Conservation (phyloP, 1,140 invertebrate species). For the Zaprionus camerounensis region DNA sequence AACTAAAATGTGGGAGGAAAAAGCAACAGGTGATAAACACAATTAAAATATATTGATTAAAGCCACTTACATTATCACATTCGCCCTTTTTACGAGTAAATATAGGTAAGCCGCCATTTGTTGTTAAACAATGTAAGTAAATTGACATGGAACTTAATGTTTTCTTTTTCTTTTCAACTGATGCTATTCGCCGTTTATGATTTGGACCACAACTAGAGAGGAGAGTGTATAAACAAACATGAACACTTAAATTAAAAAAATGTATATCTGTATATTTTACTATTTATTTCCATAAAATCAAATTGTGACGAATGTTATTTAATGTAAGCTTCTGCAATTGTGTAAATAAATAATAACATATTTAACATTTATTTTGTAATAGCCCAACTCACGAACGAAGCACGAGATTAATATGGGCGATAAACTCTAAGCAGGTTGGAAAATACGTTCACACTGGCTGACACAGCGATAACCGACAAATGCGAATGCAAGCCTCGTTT, state of each 20-base stretch:
- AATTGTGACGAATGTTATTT: too few relatives aligned
- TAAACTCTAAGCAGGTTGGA: constrained; percentile 6
- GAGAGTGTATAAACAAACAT: neutral
- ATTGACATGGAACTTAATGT: constrained; percentile 85
- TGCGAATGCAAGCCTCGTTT: constrained; percentile 21
- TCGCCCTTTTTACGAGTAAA: constrained; percentile 88
- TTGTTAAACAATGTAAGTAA: constrained; percentile 88
- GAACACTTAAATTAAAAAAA: neutral
- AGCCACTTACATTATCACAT: constrained; percentile 85
- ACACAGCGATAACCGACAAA: constrained; percentile 19
- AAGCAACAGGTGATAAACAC: constrained; percentile 12
- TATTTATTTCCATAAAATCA: too few relatives aligned
- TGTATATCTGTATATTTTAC: neutral
- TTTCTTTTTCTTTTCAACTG: neutral
- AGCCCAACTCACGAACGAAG: neutral
- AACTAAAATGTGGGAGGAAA: constrained; percentile 85
- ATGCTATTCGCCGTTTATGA: neutral
- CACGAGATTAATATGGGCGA: neutral
- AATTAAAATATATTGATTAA: constrained; percentile 22
- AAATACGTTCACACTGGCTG: constrained; percentile 19
- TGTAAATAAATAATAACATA: too few relatives aligned
- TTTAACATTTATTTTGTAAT: neutral
- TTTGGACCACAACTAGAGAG: constrained; percentile 27
- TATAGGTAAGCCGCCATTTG: constrained; percentile 88
- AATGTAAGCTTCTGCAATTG: too few relatives aligned